Base-by-base conservation (phyloP, 1,140 invertebrate genomes). In the Drosophila eugracilis region DNA sequence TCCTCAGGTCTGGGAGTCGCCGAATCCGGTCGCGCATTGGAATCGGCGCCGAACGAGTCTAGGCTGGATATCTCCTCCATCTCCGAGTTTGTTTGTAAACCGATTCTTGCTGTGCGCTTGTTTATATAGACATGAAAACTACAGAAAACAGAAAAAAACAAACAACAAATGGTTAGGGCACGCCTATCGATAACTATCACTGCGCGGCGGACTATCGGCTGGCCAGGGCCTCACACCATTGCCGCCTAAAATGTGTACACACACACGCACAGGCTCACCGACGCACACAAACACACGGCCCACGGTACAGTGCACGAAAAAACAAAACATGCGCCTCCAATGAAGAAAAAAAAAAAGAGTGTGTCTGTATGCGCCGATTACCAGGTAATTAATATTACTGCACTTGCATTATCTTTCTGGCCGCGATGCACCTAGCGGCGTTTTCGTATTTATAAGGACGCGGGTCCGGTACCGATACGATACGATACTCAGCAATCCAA, bases 61-160 rank as follows among this genome's bases (percentile, higher is more conserved):
- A 90, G 75, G 49, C 89, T 91, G 63, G 89, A 89, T 70, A 90
- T 89, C 55, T 91, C 89, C 48, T 91, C 89, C 89, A 91, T 91
- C 39, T 60, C 24, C 3, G 7, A 45, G 7, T 12, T 6, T 39
- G 17, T 26, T 53, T 49, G 12, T 53, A 39, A 17, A 42, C 66
- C 24, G 62, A 63, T 48, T 66, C 52, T 47, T 30, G 22, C 1
- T 58, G 21, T 37, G 19, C 54, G 47, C 44, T 66, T 47, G 32
- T 63, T 77, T 77, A 70, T 58, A 66, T 69, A 77, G 67, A 74
- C 89, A 90, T 86, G 55, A 90, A 41, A 21, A 90, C 89, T 90
- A 75, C 24, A 88, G 15, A 54, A 37, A 6, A 17, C 15, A 15
- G 36, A 37, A 30, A 30, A 32, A 74, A 74, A 55, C 45, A 74